A percentile compares a stretch with the other conserved stretches of the same genome.
phyloP scores from a whole-genome alignment of 2,797 vertebrate genomes.

The Pseudocheirus occidentalis region DNA sequence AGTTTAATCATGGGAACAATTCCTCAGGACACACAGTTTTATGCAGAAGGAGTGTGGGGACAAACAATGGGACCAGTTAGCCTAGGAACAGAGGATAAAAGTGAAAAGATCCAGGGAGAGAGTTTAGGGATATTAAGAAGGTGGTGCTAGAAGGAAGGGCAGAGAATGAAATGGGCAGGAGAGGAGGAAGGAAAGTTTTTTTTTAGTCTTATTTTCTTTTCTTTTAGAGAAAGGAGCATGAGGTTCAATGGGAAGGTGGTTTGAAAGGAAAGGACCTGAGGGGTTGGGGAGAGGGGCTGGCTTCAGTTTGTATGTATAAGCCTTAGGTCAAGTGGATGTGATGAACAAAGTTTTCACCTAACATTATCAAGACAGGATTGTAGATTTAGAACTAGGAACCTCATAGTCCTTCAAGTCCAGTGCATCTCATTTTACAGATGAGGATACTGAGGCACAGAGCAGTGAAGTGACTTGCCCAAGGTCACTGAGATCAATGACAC shows the following conservation, averaged over 20 bases:
- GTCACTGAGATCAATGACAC: not conserved
- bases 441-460: not conserved
- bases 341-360: not conserved
- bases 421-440: not conserved
- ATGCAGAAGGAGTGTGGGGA: not conserved
- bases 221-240: not conserved
- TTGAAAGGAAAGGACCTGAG: not conserved
- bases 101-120: not conserved
- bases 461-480: not conserved
- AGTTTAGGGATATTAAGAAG: not conserved
- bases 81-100: not conserved
- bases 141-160: not conserved
- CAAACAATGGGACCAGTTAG: not conserved
- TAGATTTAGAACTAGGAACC: not conserved
- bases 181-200: not conserved
- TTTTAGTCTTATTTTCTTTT: not conserved
- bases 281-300: not conserved
- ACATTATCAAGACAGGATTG: not conserved
- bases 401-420: not conserved
- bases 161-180: not conserved
- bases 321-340: not conserved
- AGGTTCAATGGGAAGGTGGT: not conserved
- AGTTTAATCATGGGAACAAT: not conserved
- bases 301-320: not conserved
- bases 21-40: not conserved